Base-by-base conservation (phyloP, 2,888 invertebrate genomes). In the Leucophenga montana region DNA sequence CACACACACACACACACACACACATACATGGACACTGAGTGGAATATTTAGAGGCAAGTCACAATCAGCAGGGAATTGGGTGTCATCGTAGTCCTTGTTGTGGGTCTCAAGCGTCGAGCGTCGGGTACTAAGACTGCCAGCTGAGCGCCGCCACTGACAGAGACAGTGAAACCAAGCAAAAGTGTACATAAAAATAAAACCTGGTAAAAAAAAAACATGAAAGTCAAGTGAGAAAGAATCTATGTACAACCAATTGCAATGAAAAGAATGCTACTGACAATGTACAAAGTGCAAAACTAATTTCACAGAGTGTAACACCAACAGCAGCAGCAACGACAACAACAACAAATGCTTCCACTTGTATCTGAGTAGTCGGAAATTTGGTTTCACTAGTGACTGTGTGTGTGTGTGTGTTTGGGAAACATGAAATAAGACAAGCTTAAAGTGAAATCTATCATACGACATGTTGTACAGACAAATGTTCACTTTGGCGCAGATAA, bases 211-310 rank as follows among this genome's bases (percentile, higher is more conserved):
- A n/a, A n/a, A n/a, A n/a, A n/a, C n/a, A 68, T 75, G 74, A 72
- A 74, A 71, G 70, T 31, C 76, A 72, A 72, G 71, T 61, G 69
- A 73, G 75, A 75, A 39, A 39, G 39, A 39, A 39, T 39, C 39
- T 39, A n/a, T n/a, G n/a, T n/a, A 39, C 39, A 39, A 39, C 39
- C 39, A 8, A 39, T 62, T 16, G 78, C 79, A 79, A 78, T 79
- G 81, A 73, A 82, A 80, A 82, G 83, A 82, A 82, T 84, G 83
- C 80, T 72, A 83, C 78, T 80, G 83, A 82, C 85, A 84, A 83
- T 79, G 80, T 83, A 82, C 85, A 85, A 85, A 85, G 83, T 82
- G 82, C 79, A 82, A 84, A 85, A 85, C 84, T 85, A 84, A 85
- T 85, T 85, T 84, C 75, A 79, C 78, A 82, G 79, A 85, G 83